A percentile compares a stretch with the other conserved stretches of the same genome.
These are phyloP conservation scores for Poecilus cupreus DNA, from an alignment of 2,888 invertebrate genomes.

Conservation along the genomic window DNA sequence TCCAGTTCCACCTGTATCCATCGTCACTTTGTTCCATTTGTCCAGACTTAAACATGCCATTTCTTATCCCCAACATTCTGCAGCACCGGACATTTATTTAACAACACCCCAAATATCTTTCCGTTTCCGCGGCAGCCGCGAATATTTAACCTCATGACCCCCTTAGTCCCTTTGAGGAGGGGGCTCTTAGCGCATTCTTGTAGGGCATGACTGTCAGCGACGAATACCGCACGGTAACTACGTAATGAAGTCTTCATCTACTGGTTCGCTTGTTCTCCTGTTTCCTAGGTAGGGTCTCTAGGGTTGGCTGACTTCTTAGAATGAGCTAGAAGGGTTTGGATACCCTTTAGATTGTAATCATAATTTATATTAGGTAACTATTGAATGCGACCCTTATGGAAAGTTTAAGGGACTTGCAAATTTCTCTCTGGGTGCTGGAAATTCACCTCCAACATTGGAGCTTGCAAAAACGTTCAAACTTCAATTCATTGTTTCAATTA, in stretches of 20 bases:
- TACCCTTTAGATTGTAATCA: background rate
- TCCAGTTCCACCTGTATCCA: background rate
- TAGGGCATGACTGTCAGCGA: conserved; percentile 2
- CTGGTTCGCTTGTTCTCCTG: background rate
- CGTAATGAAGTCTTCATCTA: conserved; percentile 18
- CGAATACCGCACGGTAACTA: background rate
- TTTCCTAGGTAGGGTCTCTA: background rate
- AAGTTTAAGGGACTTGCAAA: background rate
- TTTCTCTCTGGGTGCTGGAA: background rate
- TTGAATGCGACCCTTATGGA: background rate
- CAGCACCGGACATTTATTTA: conserved; percentile 25
- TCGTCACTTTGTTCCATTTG: conserved; percentile 11
- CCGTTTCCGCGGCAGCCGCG: conserved; percentile 9
- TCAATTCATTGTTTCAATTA: too few relatives aligned
- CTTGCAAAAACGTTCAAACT: background rate
- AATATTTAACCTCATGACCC: conserved; percentile 20
- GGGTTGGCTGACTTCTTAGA: background rate
- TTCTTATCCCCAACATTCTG: conserved; percentile 10
- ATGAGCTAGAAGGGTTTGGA: background rate
- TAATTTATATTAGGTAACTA: conserved; percentile 11
- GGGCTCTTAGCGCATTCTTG: background rate
- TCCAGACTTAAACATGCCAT: conserved; percentile 18
- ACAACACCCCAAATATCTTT: conserved; percentile 22
- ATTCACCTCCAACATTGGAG: too few relatives aligned
- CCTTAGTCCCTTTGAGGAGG: background rate